Conservation (phyloP, 2,113 vertebrate genomes). For the Cynocephalus volans region DNA sequence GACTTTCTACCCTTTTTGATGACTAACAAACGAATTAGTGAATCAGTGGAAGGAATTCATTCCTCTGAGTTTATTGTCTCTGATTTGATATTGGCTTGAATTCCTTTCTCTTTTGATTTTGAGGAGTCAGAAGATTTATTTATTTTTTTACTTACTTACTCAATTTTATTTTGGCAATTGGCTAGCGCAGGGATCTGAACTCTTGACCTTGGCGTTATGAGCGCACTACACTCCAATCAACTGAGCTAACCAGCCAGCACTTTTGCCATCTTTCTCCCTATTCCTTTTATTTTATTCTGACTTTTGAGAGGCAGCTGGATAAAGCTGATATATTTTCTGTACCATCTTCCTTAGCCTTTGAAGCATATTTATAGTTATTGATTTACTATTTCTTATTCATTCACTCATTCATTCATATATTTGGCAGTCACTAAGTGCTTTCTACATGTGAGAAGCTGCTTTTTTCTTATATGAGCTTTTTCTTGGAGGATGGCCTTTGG, state of each 20-base stretch:
- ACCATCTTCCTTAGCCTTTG: slow-evolving; percentile 15
- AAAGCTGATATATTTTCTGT: background rate
- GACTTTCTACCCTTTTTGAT: background rate
- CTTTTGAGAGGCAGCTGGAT: slow-evolving; percentile 46
- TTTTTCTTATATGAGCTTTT: background rate
- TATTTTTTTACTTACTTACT: background rate
- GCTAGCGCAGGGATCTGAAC: too few relatives aligned
- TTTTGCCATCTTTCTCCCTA: background rate
- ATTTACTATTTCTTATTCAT: slow-evolving; percentile 33
- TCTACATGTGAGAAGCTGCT: slow-evolving; percentile 4
- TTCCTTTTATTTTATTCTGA: background rate
- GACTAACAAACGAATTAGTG: background rate
- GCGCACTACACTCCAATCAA: too few relatives aligned
- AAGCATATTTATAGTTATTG: slow-evolving; percentile 1
- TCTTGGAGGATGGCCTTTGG: background rate
- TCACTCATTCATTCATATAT: background rate
- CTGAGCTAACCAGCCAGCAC: background rate
- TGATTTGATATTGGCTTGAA: slow-evolving; percentile 49
- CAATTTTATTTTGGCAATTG: too few relatives aligned
- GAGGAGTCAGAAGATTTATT: slow-evolving; percentile 9
- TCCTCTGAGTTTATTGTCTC: slow-evolving; percentile 25
- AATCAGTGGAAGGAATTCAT: background rate
- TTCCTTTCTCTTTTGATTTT: slow-evolving; percentile 22
- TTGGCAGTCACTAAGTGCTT: slow-evolving; percentile 9
- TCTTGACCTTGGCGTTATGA: too few relatives aligned